phyloP scores from a whole-genome alignment of 2,888 invertebrate species.

The Lasioglossum morio region DNA sequence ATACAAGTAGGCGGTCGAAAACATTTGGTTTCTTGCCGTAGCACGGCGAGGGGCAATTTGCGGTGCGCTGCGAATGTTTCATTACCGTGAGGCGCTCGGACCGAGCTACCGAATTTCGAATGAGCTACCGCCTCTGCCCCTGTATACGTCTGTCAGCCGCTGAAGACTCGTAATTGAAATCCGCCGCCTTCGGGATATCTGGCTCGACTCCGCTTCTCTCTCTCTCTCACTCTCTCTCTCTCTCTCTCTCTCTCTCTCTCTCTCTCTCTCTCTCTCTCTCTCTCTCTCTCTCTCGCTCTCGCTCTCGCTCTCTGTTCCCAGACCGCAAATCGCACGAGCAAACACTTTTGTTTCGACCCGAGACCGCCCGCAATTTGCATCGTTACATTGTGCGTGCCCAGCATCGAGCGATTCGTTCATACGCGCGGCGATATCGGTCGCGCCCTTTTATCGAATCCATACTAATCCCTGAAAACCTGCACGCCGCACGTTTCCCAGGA shows the following conservation, averaged over 20 bases:
- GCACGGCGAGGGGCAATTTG: slow-evolving; percentile 81
- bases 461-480: neutral
- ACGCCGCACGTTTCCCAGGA: too few relatives aligned
- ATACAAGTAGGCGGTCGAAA: slow-evolving; percentile 76
- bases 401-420: neutral
- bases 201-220: slow-evolving; percentile 51
- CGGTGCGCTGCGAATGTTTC: slow-evolving; percentile 84
- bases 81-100: slow-evolving; percentile 81
- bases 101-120: slow-evolving; percentile 84
- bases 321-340: slow-evolving; percentile 83
- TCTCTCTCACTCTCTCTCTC: neutral
- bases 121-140: slow-evolving; percentile 77
- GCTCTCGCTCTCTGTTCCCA: too few relatives aligned
- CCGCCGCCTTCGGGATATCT: slow-evolving; percentile 77
- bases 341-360: slow-evolving; percentile 82
- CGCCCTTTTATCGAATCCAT: neutral
- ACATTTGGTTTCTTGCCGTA: slow-evolving; percentile 77
- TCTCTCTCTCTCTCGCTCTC: neutral
- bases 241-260: neutral
- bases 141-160: slow-evolving; percentile 73
- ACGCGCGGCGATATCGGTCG: neutral
- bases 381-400: slow-evolving; percentile 68
- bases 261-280: slow-evolving; percentile 28
- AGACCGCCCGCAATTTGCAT: slow-evolving; percentile 80
- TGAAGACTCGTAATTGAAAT: slow-evolving; percentile 84